Evolutionary conservation across 2,113 vertebrate genomes (phyloP).

Genomic region (Fregata magnificens): DNA sequence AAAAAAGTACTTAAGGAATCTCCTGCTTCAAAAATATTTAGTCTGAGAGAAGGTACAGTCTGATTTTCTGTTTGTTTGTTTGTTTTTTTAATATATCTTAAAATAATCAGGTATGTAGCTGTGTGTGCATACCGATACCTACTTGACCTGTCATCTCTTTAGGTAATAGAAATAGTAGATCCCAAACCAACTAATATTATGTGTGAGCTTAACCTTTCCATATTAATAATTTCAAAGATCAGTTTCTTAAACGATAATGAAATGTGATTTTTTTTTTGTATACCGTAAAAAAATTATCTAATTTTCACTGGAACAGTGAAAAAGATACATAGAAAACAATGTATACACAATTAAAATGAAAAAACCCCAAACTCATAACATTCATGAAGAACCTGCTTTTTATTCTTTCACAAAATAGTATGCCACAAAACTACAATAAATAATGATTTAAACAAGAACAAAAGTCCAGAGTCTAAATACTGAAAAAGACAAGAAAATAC

Average conservation of each 20-base stretch:
- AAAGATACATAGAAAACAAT: neutral
- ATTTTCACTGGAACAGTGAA: neutral
- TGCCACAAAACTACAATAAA: neutral
- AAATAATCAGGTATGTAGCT: neutral
- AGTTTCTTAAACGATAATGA: neutral
- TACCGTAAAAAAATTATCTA: neutral
- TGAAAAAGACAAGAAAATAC: neutral
- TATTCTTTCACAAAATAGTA: neutral
- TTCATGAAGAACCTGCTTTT: neutral
- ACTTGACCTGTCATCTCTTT: neutral
- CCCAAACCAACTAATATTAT: neutral
- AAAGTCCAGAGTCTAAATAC: neutral
- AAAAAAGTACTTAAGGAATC: slow-evolving; percentile 89
- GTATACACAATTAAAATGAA: neutral
- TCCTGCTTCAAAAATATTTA: slow-evolving; percentile 85
- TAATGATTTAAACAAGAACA: neutral
- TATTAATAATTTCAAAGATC: neutral
- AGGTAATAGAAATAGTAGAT: neutral
- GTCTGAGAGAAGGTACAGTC: slow-evolving; percentile 87
- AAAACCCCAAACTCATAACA: neutral
- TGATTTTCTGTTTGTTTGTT: neutral
- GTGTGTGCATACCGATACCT: neutral
- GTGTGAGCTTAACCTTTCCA: neutral
- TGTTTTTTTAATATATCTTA: neutral
- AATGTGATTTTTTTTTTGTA: neutral